phyloP scores from a whole-genome alignment of 2,113 vertebrate species.

The Peucedramus taeniatus region DNA sequence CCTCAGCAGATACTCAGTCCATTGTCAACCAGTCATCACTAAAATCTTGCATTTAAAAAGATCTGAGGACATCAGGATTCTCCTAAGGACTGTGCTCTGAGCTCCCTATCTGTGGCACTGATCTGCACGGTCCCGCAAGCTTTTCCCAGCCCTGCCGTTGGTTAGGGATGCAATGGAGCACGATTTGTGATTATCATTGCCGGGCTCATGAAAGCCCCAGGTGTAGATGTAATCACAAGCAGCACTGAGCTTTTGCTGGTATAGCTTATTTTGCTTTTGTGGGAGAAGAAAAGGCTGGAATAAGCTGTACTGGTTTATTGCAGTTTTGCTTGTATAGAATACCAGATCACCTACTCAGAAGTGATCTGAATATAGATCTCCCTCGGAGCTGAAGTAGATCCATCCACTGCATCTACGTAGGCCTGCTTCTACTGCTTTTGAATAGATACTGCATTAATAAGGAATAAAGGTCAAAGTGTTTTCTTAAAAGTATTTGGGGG shows the following conservation, averaged over 20 bases:
- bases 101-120: background rate
- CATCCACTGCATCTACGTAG: background rate
- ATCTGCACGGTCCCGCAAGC: background rate
- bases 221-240: conserved; percentile 44
- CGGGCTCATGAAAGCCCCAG: conserved; percentile 45
- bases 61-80: background rate
- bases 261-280: conserved; percentile 43
- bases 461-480: background rate
- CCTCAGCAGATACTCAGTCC: background rate
- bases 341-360: conserved; percentile 28
- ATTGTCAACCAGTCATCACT: background rate
- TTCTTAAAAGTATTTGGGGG: background rate
- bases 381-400: background rate
- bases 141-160: background rate
- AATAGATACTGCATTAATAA: background rate
- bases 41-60: background rate
- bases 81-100: background rate
- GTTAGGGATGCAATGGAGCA: background rate
- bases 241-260: conserved; percentile 37
- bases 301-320: conserved; percentile 33
- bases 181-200: conserved; percentile 6
- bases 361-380: conserved; percentile 38
- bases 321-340: conserved; percentile 43
- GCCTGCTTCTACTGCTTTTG: background rate
- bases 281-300: conserved; percentile 37